Evolutionary conservation across 2,888 invertebrate species (phyloP), one percentile per base, ranked within the genome.

Genomic region (Drosophila picticornis): DNA sequence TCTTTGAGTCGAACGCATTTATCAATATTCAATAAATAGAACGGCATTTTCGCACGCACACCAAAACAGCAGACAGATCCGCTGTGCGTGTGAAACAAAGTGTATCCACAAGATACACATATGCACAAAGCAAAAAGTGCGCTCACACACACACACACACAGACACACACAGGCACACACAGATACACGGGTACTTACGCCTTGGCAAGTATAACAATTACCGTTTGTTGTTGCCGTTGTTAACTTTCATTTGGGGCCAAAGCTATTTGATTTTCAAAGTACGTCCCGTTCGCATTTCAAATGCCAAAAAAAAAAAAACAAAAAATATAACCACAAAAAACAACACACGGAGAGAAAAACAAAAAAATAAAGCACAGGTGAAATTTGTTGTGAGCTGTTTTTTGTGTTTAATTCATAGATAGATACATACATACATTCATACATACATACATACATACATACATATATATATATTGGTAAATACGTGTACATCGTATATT

Each of bases 241-340:
- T 77, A 84, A 86, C 84, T 86, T 84, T 85, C 88, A 75, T 83
- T 88, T 81, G 73, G 81, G 82, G 83, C 77, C 85, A 68, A 27
- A 74, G 64, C 82, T 84, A 78, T 85, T 85, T 85, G 85, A 88
- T 85, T 88, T 85, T 82, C 85, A 82, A 84, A 85, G 88, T 88
- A 82, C 86, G 88, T 75, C 52, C 56, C 75, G 78, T 75, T 50
- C 80, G 75, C 80, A 77, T 80, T 86, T 80, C 75, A 77, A 80
- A 79, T 79, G 78, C 76, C 60, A 75, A 75, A 74, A 73, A 63
- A 59, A 51, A 36, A 16, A 16, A 52, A 38, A 48, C 0, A 27
- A 2, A 38, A 25, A 56, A 13, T 16, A 13, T 13, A 36, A 16
- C 36, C 2, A 36, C 16, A 22, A 56, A 36, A 36, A 36, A 36